Evolutionary conservation across 2,888 invertebrate genomes (phyloP).

Genomic region (Drosophila melanosoma): DNA sequence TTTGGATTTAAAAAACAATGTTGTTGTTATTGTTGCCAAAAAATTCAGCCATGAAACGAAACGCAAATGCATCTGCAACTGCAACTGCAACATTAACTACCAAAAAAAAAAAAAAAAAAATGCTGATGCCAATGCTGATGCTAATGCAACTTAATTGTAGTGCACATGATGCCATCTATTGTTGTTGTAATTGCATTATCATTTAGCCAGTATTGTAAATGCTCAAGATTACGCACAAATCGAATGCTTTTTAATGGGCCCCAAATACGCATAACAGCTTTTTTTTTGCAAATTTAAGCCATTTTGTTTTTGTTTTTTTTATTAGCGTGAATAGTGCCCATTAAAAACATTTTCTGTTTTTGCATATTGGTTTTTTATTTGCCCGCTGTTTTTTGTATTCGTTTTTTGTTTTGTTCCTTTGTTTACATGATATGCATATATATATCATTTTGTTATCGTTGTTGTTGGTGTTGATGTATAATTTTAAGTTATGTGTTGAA

Average conservation of each 20-base stretch:
- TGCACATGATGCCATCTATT: constrained; percentile 35
- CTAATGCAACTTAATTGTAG: constrained; percentile 24
- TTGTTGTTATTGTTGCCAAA: constrained; percentile 41
- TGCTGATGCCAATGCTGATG: constrained; percentile 22
- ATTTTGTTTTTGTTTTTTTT: no score
- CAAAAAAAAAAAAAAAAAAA: background rate
- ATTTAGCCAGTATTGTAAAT: constrained; percentile 41
- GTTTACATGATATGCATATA: constrained; percentile 12
- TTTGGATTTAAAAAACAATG: constrained; percentile 25
- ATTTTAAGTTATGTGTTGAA: constrained; percentile 29
- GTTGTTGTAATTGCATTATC: constrained; percentile 33
- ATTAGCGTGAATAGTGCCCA: constrained; percentile 8
- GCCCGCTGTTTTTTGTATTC: constrained; percentile 25
- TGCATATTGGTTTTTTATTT: constrained; percentile 34
- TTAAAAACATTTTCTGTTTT: constrained; percentile 3
- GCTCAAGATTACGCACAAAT: constrained; percentile 14
- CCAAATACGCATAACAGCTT: constrained; percentile 9
- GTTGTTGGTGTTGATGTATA: constrained; percentile 35
- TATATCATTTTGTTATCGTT: constrained; percentile 33
- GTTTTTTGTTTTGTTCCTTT: constrained; percentile 9
- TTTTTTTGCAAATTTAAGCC: background rate
- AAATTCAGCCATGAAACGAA: constrained; percentile 13
- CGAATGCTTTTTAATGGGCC: constrained; percentile 27
- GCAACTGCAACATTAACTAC: constrained; percentile 31
- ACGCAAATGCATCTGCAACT: background rate